These are phyloP conservation scores for Marmota monax DNA, from an alignment of 2,113 vertebrate genomes.

Conservation along the genomic window DNA sequence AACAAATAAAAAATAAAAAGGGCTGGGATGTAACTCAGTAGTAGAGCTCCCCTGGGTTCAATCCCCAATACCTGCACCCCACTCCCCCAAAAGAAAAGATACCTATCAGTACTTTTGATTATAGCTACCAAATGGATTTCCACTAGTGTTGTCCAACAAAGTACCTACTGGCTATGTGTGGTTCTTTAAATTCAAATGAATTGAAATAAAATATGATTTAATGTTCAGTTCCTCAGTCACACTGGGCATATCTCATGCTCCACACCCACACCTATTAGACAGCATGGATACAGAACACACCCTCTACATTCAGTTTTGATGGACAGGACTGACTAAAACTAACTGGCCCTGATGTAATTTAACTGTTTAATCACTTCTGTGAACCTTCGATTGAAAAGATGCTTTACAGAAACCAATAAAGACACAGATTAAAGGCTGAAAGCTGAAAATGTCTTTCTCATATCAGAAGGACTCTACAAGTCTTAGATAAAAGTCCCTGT, in stretches of 20 bases:
- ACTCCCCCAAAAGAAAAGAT: too few species aligned
- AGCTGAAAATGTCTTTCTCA: background rate
- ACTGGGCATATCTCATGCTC: background rate
- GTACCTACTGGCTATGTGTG: background rate
- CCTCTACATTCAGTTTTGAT: background rate
- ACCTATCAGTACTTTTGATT: background rate
- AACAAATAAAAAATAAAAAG: background rate
- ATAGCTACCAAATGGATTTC: background rate
- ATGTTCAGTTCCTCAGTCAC: background rate
- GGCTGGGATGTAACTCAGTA: too few species aligned
- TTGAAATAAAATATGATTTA: constrained; percentile 8
- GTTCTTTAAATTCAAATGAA: constrained; percentile 25
- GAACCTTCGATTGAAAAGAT: background rate
- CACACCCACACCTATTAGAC: background rate
- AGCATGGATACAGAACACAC: background rate
- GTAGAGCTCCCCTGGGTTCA: too few species aligned
- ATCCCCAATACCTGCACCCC: too few species aligned
- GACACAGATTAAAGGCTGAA: background rate
- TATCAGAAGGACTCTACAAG: background rate
- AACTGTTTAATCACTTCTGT: background rate
- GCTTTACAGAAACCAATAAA: background rate
- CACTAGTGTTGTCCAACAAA: background rate
- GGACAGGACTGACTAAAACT: background rate
- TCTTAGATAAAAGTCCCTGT: background rate
- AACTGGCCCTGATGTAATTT: background rate